phyloP scores from a whole-genome alignment of 1,140 invertebrate species.

The Thaumetopoea pityocampa region DNA sequence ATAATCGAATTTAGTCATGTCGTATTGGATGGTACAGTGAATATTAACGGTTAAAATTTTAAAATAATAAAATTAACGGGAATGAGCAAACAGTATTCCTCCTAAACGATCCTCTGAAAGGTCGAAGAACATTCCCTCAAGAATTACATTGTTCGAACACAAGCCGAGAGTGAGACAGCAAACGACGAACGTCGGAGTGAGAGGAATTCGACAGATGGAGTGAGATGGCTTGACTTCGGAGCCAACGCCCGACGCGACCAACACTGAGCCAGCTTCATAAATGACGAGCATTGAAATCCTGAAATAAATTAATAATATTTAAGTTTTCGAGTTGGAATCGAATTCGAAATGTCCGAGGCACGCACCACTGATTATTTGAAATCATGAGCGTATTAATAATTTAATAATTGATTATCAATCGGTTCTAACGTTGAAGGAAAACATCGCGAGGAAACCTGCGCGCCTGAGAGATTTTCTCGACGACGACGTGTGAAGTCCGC shows the following conservation, averaged over 20 bases:
- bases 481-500: too few species aligned
- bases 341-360: too few species aligned
- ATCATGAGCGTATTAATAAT: too few species aligned
- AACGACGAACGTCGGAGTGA: conserved; percentile 49
- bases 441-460: too few species aligned
- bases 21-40: conserved; percentile 53
- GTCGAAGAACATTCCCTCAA: conserved; percentile 10
- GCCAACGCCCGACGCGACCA: conserved; percentile 10
- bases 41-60: conserved; percentile 35
- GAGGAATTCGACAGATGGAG: conserved; percentile 55
- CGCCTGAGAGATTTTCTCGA: too few species aligned
- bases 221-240: conserved; percentile 21
- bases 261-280: conserved; percentile 31
- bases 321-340: too few species aligned
- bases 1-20: conserved; percentile 38
- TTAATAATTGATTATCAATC: too few species aligned
- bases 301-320: conserved; percentile 25
- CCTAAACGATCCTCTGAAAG: conserved; percentile 10
- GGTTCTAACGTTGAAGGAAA: too few species aligned
- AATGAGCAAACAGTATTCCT: conserved; percentile 46
- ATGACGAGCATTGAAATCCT: conserved; percentile 32
- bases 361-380: too few species aligned
- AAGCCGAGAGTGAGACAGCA: conserved; percentile 48
- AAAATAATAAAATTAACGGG: conserved; percentile 28
- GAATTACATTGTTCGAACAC: conserved; percentile 20